Base-by-base conservation (phyloP, 2,888 invertebrate genomes). In the Eupithecia exiguata region DNA sequence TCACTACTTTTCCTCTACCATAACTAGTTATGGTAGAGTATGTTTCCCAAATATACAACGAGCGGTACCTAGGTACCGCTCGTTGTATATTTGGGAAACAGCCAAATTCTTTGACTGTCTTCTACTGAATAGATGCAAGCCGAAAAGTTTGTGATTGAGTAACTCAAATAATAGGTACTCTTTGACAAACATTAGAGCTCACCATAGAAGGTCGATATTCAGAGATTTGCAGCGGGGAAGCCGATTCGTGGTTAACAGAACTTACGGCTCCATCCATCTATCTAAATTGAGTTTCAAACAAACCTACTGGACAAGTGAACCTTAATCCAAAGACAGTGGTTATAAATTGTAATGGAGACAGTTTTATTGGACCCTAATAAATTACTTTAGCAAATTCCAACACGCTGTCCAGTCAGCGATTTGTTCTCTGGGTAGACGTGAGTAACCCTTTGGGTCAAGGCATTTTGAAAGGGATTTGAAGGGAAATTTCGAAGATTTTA, bases 361-460 rank as follows among this genome's bases (percentile, higher is more conserved):
- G 89, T 89, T 92, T 92, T 91, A 91, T 91, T 89, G 89, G 87
- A 87, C 89, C 90, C 87, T 87, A 86, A 91, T 92, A 92, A 91
- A 92, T 91, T 88, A 89, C 90, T 88, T 89, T 88, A 89, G 87
- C 83, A 84, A 87, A 88, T 88, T 86, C 88, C 83, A 84, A 82
- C 82, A 78, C 81, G 80, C 83, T 79, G 83, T 72, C 77, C 83
- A 86, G 86, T 86, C 84, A 84, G 84, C 81, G 80, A 84, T 85
- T 84, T 82, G 81, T 81, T 82, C 49, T 72, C 25, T 61, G 71
- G 74, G 75, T 71, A 66, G 74, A 79, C 71, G 66, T 49, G 61
- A 61, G 61, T 71, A 70, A 43, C 70, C 68, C 63, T 69, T 69
- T 73, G 62, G 35, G 62, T 62, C 62, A 62, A 36, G 62, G 35